phyloP scores from a whole-genome alignment of 2,888 invertebrate genomes.

The Callyntrura guangdongensis region DNA sequence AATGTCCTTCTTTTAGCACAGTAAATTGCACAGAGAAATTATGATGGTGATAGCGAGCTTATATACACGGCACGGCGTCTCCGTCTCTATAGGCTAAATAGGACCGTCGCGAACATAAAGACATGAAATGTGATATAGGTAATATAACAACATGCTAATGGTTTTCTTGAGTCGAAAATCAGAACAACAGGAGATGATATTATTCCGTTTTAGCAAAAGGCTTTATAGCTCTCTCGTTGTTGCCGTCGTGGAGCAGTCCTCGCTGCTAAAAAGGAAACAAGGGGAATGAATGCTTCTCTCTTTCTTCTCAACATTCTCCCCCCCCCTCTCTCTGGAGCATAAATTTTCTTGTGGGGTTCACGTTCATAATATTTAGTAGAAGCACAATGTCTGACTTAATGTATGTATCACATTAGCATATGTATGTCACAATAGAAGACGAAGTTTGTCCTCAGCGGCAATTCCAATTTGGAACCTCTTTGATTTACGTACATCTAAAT shows the following conservation, averaged over 20 bases:
- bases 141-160: conserved; percentile 29
- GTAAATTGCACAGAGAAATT: conserved; percentile 23
- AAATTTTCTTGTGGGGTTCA: conserved; percentile 23
- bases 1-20: conserved; percentile 48
- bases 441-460: background rate
- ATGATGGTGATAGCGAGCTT: background rate
- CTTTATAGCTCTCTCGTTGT: background rate
- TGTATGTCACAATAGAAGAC: background rate
- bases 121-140: background rate
- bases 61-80: background rate
- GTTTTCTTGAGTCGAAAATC: conserved; percentile 32
- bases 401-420: background rate
- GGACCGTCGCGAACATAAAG: background rate
- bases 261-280: background rate
- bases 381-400: background rate
- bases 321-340: conserved; percentile 24
- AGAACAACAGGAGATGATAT: background rate
- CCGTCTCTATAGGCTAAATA: background rate
- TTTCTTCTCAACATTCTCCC: too few species aligned
- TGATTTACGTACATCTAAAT: background rate
- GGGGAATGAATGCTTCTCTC: background rate
- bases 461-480: conserved; percentile 23
- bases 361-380: background rate
- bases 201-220: too few species aligned
- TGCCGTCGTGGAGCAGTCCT: background rate